phyloP scores from a whole-genome alignment of 1,140 invertebrate genomes.

The Paraescarpia echinospica region DNA sequence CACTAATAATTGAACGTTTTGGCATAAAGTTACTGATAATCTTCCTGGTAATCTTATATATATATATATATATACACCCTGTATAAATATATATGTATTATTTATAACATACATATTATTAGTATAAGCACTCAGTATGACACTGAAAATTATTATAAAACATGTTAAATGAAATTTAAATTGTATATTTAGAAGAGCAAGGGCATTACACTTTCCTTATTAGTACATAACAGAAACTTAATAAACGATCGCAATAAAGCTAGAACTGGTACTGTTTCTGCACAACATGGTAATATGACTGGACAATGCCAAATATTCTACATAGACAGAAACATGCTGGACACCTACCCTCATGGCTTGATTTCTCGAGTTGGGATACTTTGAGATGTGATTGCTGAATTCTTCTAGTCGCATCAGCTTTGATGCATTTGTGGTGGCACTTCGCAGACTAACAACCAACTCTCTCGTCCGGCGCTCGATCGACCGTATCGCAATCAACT shows the following conservation, averaged over 20 bases:
- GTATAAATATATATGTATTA: too few relatives aligned
- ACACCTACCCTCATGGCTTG: constrained; percentile 69
- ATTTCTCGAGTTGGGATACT: constrained; percentile 72
- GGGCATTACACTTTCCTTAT: not conserved
- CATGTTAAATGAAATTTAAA: not conserved
- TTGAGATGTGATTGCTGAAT: constrained; percentile 70
- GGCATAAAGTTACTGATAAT: too few relatives aligned
- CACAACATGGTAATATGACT: not conserved
- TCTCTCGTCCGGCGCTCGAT: constrained; percentile 64
- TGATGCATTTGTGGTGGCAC: constrained; percentile 65
- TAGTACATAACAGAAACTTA: too few relatives aligned
- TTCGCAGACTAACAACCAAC: constrained; percentile 67
- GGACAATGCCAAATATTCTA: not conserved
- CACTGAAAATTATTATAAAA: too few relatives aligned
- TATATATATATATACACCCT: too few relatives aligned
- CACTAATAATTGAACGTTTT: too few relatives aligned
- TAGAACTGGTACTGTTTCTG: not conserved
- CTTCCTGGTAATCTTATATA: too few relatives aligned
- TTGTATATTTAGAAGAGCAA: not conserved
- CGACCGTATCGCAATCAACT: not conserved
- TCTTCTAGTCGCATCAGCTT: constrained; percentile 67
- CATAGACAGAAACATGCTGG: not conserved
- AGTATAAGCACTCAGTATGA: not conserved
- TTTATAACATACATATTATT: too few relatives aligned
- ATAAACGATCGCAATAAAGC: too few relatives aligned